Evolutionary conservation across 1,140 invertebrate species (phyloP).

Genomic region (Drosophila carrolli): DNA sequence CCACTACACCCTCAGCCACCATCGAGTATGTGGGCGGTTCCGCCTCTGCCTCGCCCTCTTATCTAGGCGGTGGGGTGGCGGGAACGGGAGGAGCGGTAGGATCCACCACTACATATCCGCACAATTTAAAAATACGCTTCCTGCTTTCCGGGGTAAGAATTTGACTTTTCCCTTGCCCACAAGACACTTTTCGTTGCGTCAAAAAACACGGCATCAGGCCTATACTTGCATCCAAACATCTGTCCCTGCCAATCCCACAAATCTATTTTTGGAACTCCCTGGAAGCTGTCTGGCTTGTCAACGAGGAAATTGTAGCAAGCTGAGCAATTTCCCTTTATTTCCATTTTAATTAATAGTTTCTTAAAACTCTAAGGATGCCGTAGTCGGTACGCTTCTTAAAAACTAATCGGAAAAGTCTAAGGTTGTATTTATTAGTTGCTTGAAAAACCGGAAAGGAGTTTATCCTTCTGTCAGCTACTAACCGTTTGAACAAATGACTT

Average conservation of each 20-base stretch:
- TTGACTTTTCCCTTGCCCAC: neutral
- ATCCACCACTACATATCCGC: conserved; percentile 80
- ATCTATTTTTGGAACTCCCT: conserved; percentile 47
- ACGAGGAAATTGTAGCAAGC: conserved; percentile 12
- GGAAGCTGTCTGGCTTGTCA: conserved; percentile 26
- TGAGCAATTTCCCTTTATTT: neutral
- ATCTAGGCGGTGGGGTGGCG: conserved; percentile 50
- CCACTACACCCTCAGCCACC: conserved; percentile 77
- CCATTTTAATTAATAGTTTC: neutral
- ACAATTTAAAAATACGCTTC: conserved; percentile 84
- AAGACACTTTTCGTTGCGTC: neutral
- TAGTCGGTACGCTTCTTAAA: too few species aligned
- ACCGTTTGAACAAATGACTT: too few species aligned
- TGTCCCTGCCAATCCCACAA: conserved; percentile 43
- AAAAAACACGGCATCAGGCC: conserved; percentile 21
- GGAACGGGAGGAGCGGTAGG: conserved; percentile 39
- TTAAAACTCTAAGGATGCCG: neutral
- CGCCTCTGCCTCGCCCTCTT: conserved; percentile 76
- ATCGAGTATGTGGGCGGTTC: conserved; percentile 77
- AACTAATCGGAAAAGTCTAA: too few species aligned
- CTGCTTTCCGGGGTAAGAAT: conserved; percentile 83
- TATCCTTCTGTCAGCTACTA: too few species aligned
- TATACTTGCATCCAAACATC: conserved; percentile 38
- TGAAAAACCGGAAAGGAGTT: too few species aligned
- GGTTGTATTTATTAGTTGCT: too few species aligned